These are phyloP conservation scores for Standfussiana lucernea DNA, from an alignment of 2,888 invertebrate genomes.

Conservation along the genomic window DNA sequence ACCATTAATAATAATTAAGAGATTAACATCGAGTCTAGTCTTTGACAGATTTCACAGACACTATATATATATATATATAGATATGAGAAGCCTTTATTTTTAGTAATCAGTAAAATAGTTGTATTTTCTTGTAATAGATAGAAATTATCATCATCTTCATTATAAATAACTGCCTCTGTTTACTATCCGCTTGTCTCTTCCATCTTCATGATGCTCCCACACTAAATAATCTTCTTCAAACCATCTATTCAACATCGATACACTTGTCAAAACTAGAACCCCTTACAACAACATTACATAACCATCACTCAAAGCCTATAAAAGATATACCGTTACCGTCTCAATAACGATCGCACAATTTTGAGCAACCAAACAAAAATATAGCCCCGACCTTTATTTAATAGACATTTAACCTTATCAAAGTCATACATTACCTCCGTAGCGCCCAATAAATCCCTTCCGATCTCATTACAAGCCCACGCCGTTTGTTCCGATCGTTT, in stretches of 20 bases:
- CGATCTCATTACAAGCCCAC: slow-evolving; percentile 60
- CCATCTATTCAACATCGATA: not conserved
- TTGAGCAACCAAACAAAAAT: slow-evolving; percentile 46
- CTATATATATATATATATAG: too few relatives aligned
- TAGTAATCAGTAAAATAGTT: not conserved
- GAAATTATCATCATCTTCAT: not conserved
- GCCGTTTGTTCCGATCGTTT: slow-evolving; percentile 61
- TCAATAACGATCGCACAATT: slow-evolving; percentile 26
- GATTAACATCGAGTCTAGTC: not conserved
- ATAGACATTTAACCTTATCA: slow-evolving; percentile 62
- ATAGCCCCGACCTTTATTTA: slow-evolving; percentile 52
- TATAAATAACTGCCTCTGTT: not conserved
- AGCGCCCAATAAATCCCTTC: slow-evolving; percentile 63
- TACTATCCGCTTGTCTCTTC: not conserved
- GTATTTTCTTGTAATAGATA: not conserved
- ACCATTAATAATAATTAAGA: slow-evolving; percentile 43
- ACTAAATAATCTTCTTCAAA: not conserved
- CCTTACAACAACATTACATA: not conserved
- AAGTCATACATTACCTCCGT: slow-evolving; percentile 57
- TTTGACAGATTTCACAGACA: not conserved
- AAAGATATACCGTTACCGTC: slow-evolving; percentile 4
- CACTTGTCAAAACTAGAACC: slow-evolving; percentile 12
- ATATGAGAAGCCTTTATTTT: not conserved
- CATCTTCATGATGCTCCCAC: not conserved
- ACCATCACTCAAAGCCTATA: slow-evolving; percentile 18